Evolutionary conservation across 2,113 vertebrate genomes (phyloP).

Genomic region (Coturnix japonica): DNA sequence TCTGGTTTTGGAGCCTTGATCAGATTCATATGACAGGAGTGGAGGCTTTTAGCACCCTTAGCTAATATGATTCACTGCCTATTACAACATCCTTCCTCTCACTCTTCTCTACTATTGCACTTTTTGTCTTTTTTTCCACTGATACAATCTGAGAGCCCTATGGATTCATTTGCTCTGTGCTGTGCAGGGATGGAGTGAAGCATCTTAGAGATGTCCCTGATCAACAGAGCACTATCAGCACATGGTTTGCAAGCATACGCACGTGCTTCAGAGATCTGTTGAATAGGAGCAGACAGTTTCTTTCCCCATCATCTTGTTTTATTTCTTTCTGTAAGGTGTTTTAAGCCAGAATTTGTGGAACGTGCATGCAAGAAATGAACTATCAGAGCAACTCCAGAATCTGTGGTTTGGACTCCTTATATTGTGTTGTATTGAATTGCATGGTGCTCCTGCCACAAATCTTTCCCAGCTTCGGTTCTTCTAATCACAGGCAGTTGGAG

Average conservation of each 20-base stretch:
- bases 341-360: conserved; percentile 4
- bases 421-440: neutral
- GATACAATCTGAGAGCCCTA: neutral
- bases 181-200: conserved; percentile 6
- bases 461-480: neutral
- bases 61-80: conserved; percentile 47
- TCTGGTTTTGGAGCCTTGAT: conserved; percentile 49
- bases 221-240: neutral
- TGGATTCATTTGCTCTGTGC: conserved; percentile 39
- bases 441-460: neutral
- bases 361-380: neutral
- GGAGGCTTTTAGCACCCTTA: conserved; percentile 53
- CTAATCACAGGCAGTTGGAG: neutral
- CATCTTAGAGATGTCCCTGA: neutral
- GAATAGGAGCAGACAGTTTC: neutral
- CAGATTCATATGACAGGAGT: conserved; percentile 53
- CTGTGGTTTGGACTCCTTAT: neutral
- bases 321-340: conserved; percentile 2
- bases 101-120: conserved; percentile 25
- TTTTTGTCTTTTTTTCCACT: conserved; percentile 2
- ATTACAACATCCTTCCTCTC: conserved; percentile 42
- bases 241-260: neutral
- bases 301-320: neutral
- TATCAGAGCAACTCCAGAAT: neutral
- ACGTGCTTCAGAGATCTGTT: neutral